Percentiles rank a stretch among this genome's conserved stretches.
phyloP scores from a whole-genome alignment of 2,113 vertebrate genomes.

The Tinamus guttatus region DNA sequence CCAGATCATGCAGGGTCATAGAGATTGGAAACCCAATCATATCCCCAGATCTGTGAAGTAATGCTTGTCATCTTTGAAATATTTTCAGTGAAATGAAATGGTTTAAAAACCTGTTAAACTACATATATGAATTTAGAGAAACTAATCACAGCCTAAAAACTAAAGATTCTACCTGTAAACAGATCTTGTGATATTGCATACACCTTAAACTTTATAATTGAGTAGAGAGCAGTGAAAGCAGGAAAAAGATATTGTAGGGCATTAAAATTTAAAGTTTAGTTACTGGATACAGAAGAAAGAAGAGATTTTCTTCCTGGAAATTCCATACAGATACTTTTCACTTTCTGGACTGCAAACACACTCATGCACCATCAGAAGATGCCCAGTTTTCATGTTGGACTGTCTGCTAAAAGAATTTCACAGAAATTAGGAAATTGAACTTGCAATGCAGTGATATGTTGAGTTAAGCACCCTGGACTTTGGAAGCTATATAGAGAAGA shows the following conservation, averaged over 20 bases:
- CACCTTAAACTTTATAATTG: constrained; percentile 58
- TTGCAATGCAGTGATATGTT: constrained; percentile 73
- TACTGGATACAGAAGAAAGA: constrained; percentile 79
- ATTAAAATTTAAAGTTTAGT: constrained; percentile 66
- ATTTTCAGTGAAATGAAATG: constrained; percentile 39
- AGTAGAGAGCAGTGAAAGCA: constrained; percentile 67
- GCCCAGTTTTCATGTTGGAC: constrained; percentile 74
- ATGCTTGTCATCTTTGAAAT: constrained; percentile 40
- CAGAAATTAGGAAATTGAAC: constrained; percentile 68
- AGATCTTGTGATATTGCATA: constrained; percentile 83
- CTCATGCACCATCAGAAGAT: constrained; percentile 75
- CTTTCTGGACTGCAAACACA: constrained; percentile 74
- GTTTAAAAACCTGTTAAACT: constrained; percentile 68
- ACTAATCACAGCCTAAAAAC: constrained; percentile 45
- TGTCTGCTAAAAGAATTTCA: constrained; percentile 65
- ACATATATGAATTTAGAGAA: constrained; percentile 41
- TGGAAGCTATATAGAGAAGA: constrained; percentile 78
- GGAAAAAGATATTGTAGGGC: constrained; percentile 63
- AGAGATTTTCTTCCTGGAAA: constrained; percentile 74
- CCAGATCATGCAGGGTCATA: constrained; percentile 79
- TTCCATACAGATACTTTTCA: constrained; percentile 73
- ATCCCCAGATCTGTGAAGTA: constrained; percentile 84
- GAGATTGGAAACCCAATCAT: constrained; percentile 87
- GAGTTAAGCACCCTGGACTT: constrained; percentile 75
- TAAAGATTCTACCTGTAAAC: constrained; percentile 57